Conservation (phyloP, 2,888 invertebrate genomes). For the Buathra laborator region DNA sequence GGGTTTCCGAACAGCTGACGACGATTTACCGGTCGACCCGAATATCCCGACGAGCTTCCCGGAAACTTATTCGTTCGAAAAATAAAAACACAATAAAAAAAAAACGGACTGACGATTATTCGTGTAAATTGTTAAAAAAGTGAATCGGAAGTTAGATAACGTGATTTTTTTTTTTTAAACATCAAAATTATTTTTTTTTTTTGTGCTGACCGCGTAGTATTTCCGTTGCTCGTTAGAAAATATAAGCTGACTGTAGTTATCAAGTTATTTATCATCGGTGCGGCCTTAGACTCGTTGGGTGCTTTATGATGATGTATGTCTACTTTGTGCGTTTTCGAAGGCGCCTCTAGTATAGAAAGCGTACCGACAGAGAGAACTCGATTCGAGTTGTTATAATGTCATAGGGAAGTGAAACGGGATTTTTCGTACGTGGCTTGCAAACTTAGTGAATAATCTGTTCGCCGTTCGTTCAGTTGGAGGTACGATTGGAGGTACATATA, state of each 20-base stretch:
- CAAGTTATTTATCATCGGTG: neutral
- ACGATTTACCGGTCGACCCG: slow-evolving; percentile 27
- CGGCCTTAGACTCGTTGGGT: neutral
- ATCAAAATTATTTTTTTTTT: neutral
- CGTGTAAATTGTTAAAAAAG: neutral
- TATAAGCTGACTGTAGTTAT: neutral
- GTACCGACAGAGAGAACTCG: neutral
- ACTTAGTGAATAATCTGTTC: slow-evolving; percentile 1
- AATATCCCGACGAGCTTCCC: slow-evolving; percentile 12
- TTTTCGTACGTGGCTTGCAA: slow-evolving; percentile 26
- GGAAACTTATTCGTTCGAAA: neutral
- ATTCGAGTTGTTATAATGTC: slow-evolving; percentile 45
- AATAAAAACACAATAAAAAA: neutral
- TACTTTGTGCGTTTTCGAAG: neutral
- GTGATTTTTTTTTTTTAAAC: neutral
- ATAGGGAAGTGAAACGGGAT: slow-evolving; percentile 52
- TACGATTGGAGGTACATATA: no score
- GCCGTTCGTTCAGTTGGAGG: neutral
- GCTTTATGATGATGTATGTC: neutral
- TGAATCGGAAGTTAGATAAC: neutral
- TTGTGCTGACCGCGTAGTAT: neutral
- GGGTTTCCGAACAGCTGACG: slow-evolving; percentile 34
- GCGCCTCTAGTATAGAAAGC: slow-evolving; percentile 2
- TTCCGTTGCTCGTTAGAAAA: neutral
- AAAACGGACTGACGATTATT: neutral